Conservation (phyloP, 53 echinoderm and acorn worm genomes). For the Echinometra lucunter region DNA sequence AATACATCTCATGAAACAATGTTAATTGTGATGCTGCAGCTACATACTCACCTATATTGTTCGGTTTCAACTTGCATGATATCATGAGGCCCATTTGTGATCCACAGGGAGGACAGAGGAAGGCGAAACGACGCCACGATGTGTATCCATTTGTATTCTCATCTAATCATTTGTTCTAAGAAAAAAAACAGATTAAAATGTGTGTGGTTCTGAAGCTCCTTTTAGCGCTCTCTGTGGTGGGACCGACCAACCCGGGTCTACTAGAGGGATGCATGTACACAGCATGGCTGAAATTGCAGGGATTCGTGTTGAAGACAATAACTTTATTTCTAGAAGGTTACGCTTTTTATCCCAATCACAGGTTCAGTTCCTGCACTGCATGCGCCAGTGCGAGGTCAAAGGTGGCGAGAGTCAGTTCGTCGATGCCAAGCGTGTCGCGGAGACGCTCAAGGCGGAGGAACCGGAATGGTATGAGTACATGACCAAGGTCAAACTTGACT, state of each 20-base stretch:
- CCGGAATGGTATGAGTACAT: conserved; percentile 78
- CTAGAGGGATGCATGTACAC: neutral
- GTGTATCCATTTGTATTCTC: neutral
- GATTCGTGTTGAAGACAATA: neutral
- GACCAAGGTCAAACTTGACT: conserved; percentile 70
- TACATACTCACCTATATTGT: neutral
- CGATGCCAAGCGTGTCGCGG: conserved; percentile 77
- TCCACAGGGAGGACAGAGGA: neutral
- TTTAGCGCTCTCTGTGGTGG: neutral
- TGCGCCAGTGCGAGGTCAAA: conserved; percentile 73
- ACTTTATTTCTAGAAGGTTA: neutral
- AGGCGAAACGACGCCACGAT: neutral
- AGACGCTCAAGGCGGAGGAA: conserved; percentile 73
- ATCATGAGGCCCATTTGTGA: neutral
- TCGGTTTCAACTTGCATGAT: neutral
- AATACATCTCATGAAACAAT: too few species aligned
- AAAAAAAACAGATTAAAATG: neutral
- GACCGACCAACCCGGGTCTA: neutral
- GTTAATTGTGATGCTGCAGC: too few species aligned
- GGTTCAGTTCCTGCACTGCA: conserved; percentile 87
- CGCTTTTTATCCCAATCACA: conserved; percentile 61
- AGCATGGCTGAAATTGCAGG: neutral
- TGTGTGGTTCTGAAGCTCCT: neutral
- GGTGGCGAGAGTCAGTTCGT: conserved; percentile 88
- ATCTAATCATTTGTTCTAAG: neutral